Conservation (phyloP, 2,797 vertebrate genomes). For the Cyprinodon diabolis region DNA sequence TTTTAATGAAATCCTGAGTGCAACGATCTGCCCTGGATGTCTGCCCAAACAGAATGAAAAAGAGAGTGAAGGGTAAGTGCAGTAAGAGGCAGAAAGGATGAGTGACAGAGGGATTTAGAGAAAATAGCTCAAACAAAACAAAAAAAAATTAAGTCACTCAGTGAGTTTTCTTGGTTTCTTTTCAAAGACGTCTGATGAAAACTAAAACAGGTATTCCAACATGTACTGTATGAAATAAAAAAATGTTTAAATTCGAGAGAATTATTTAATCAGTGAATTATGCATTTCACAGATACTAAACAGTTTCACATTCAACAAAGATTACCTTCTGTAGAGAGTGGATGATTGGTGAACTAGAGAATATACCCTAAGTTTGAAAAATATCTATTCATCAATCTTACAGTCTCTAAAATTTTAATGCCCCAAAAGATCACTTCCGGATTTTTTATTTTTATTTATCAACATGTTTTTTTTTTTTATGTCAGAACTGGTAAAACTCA, state of each 20-base stretch:
- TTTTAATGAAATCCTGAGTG: constrained; percentile 78
- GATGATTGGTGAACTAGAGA: constrained; percentile 19
- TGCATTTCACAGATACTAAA: constrained; percentile 2
- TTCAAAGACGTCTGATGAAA: constrained; percentile 25
- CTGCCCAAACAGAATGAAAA: constrained; percentile 64
- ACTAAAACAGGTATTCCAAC: constrained; percentile 13
- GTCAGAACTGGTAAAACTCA: background rate
- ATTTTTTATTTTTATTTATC: too few relatives aligned
- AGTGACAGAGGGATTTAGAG: constrained; percentile 34
- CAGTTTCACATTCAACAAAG: background rate
- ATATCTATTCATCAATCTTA: too few relatives aligned
- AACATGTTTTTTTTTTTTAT: background rate
- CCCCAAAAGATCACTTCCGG: too few relatives aligned
- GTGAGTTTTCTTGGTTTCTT: constrained; percentile 50
- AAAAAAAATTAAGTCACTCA: constrained; percentile 19
- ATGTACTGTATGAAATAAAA: constrained; percentile 18
- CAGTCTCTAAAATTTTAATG: too few relatives aligned
- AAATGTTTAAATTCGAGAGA: background rate
- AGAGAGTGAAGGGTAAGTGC: constrained; percentile 26
- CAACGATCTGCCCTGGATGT: constrained; percentile 67
- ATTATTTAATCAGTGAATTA: constrained; percentile 16
- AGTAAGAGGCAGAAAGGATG: constrained; percentile 30
- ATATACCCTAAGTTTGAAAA: background rate
- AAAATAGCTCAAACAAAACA: constrained; percentile 28
- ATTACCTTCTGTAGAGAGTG: constrained; percentile 22